Base-by-base conservation (phyloP, 2,113 vertebrate genomes). In the Aplodontia rufa region DNA sequence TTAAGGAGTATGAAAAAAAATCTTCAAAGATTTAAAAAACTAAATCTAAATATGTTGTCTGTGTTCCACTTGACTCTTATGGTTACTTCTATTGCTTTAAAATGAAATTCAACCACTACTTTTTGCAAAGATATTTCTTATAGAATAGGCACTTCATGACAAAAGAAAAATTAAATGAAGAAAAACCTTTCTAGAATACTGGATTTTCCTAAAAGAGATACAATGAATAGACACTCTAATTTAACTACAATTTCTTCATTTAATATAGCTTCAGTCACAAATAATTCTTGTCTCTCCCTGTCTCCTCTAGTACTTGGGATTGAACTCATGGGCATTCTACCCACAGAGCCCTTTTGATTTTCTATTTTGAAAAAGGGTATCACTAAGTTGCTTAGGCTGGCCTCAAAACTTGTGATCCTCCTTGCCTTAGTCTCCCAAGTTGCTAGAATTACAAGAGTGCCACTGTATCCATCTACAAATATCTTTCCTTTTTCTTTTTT, bases 211-310 rank as follows among this genome's bases (percentile, higher is more conserved):
- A 84, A 81, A 86, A 92, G 3, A 83, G n/a, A 32, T 30, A 79
- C 8, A 74, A 8, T 58, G 49, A 83, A 64, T 6, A 87, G 71
- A 85, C 13, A 1, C 66, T 37, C 93, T 93, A 75, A 40, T 55
- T 90, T 82, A 94, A 80, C 55, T 90, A 51, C 71, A 53, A 92
- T 69, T 40, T 90, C n/a, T n/a, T 87, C 76, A 92, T 72, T 95
- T 86, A 69, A 92, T 42, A 53, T 53, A 58, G 47, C 24, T 83
- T 87, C 8, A 66, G 82, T 60, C 58, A 84, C 68, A 89, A 87
- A 69, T 92, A 83, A 45, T 87, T 66, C 22, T 55, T 28, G 58
- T 80, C 2, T 80, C 35, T 2, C 13, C 35, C 32, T 66, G 14
- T 12, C 14, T 13, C 32, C 32, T 66, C 13, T 14, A 66, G 64